phyloP scores from a whole-genome alignment of 1,140 invertebrate species.

The Sarcophaga peregrina region DNA sequence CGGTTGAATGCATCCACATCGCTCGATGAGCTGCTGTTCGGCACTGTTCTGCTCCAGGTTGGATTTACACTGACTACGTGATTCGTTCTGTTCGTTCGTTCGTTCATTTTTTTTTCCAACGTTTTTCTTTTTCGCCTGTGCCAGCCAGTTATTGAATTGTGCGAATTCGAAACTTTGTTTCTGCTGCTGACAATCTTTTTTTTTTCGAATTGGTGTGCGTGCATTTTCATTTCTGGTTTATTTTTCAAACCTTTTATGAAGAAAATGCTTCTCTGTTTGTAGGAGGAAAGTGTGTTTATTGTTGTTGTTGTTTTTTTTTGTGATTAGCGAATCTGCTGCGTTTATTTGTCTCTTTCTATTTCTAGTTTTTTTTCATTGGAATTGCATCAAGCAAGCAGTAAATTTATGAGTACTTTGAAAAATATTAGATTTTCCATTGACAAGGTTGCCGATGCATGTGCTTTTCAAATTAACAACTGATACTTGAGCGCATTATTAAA shows the following conservation, averaged over 20 bases:
- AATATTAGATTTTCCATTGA: background rate
- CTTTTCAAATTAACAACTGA: too few species aligned
- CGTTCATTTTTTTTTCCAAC: background rate
- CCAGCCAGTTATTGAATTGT: slow-evolving; percentile 34
- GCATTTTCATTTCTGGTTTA: too few species aligned
- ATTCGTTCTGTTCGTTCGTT: background rate
- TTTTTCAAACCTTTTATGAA: background rate
- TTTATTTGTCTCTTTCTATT: too few species aligned
- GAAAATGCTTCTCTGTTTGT: background rate
- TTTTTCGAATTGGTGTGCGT: background rate
- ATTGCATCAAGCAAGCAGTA: too few species aligned
- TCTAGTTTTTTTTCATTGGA: too few species aligned
- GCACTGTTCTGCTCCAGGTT: background rate
- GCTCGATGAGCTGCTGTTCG: background rate
- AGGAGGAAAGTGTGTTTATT: slow-evolving; percentile 1
- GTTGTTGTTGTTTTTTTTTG: too few species aligned
- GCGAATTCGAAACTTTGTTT: background rate
- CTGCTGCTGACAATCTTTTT: background rate
- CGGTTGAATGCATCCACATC: slow-evolving; percentile 14
- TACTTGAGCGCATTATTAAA: too few species aligned
- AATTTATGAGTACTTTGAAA: too few species aligned
- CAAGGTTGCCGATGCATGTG: background rate
- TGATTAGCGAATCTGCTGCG: background rate
- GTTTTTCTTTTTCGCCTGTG: background rate
- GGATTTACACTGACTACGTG: background rate